Evolutionary conservation across 2,797 vertebrate genomes (phyloP).

Genomic region (Sylvilagus floridanus): DNA sequence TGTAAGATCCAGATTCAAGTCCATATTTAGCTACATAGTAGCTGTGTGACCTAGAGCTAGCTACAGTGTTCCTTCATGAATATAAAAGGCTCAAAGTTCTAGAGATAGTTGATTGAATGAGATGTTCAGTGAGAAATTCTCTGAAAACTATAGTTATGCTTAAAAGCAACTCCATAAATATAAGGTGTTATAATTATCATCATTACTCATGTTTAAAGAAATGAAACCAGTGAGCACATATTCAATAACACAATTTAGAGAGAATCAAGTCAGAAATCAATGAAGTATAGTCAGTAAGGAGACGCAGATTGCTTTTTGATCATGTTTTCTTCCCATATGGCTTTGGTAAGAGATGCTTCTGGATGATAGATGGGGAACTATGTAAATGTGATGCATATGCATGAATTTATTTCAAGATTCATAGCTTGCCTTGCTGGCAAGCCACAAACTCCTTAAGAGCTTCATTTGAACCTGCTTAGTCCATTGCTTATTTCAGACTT

Average conservation of each 20-base stretch:
- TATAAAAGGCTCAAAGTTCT: conserved; percentile 24
- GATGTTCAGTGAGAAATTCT: conserved; percentile 1
- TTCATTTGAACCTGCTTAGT: conserved; percentile 41
- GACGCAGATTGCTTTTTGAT: conserved; percentile 74
- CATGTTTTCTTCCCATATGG: conserved; percentile 71
- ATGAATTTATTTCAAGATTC: conserved; percentile 71
- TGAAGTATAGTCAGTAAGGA: conserved; percentile 72
- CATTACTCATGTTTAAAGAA: conserved; percentile 73
- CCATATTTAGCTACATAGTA: background rate
- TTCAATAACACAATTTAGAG: conserved; percentile 65
- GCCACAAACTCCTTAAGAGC: conserved; percentile 48
- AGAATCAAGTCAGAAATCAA: conserved; percentile 74
- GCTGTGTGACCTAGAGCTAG: background rate
- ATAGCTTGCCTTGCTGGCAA: conserved; percentile 55
- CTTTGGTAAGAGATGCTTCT: conserved; percentile 67
- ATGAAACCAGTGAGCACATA: conserved; percentile 66
- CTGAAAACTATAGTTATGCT: conserved; percentile 4
- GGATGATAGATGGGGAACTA: conserved; percentile 58
- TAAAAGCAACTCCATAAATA: conserved; percentile 44
- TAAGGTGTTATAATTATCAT: conserved; percentile 57
- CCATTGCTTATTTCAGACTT: conserved; percentile 28
- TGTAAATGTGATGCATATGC: conserved; percentile 29
- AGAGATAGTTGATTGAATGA: background rate
- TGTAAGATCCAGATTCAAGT: conserved; percentile 44
- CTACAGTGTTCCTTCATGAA: background rate